These are phyloP conservation scores for Cynopterus sphinx DNA, from an alignment of 2,797 vertebrate species.

Conservation along the genomic window DNA sequence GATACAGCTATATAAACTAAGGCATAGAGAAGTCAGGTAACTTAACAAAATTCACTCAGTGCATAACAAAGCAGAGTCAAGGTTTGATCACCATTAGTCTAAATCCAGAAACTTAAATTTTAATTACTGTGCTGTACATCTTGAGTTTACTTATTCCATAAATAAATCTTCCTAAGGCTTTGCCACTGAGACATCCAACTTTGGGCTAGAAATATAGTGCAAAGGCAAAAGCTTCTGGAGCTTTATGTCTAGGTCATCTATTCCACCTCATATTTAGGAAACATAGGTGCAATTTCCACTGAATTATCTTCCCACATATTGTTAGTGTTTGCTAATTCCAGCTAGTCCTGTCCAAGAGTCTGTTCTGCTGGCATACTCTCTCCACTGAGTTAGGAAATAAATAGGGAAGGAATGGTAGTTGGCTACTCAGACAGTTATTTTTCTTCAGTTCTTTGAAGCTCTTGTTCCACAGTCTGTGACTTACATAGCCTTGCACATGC, in stretches of 20 bases:
- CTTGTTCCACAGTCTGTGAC: not conserved
- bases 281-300: not conserved
- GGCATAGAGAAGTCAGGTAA: not conserved
- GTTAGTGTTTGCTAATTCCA: constrained; percentile 17
- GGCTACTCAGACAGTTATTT: not conserved
- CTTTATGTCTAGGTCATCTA: not conserved
- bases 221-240: constrained; percentile 31
- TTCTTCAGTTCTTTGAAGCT: constrained; percentile 28
- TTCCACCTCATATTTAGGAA: constrained; percentile 13
- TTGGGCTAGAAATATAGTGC: not conserved
- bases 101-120: not conserved
- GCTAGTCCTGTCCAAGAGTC: not conserved
- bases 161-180: constrained; percentile 1
- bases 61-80: constrained; percentile 31
- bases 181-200: not conserved
- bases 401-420: not conserved
- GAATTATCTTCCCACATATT: not conserved
- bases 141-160: constrained; percentile 16
- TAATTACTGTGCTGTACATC: not conserved
- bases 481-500: not conserved
- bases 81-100: not conserved
- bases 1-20: constrained; percentile 31
- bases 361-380: not conserved
- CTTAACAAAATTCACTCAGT: not conserved
- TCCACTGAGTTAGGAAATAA: constrained; percentile 36